Evolutionary conservation across 2,888 invertebrate species (phyloP), one percentile per base, ranked within the genome.

Genomic region (Pristionchus maxplancki): DNA sequence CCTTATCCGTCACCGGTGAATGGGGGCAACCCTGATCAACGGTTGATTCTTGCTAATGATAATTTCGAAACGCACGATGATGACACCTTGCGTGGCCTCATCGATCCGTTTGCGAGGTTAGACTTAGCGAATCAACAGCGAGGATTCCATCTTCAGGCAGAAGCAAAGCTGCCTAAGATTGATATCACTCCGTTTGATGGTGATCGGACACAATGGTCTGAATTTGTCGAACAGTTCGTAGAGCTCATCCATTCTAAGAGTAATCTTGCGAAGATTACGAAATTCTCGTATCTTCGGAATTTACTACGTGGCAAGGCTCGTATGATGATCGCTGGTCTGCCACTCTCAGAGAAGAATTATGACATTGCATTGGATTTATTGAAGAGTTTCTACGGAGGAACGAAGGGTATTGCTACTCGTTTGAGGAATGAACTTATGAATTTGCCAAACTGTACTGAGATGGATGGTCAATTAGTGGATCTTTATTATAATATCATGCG

Each of bases 141-240:
- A 62, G 62, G 62, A n/a, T 2, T 62, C 24, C 67, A 34, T 15
- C 3, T 71, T 20, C 71, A 71, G 1, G 71, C 71, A 20, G 71
- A 71, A 40, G 71, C 71, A 11, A 9, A 17, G 1, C 71, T 71
- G 15, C 71, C 71, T 20, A 71, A 71, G 40, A 71, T 71, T 3
- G 71, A 71, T 20, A 71, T 71, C 24, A 40, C 71, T 37, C 71
- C 71, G 1, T 71, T 71, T 20, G 71, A 71, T 40, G 71, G 71
- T 13, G 71, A 71, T 34, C 13, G 34, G 1, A 71, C 71, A 9
- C 40, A 11, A 1, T 71, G 71, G 71, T 17, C 71, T 3, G 71
- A 71, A 9, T 71, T 71, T 20, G 6, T 71, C 20, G 71, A 71
- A 40, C 71, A 71, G 13, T 71, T 40, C 20, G 24, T 20, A 1